A percentile compares a stretch with the other conserved stretches of the same genome.
phyloP scores from a whole-genome alignment of 2,113 vertebrate species.

The Platichthys flesus region DNA sequence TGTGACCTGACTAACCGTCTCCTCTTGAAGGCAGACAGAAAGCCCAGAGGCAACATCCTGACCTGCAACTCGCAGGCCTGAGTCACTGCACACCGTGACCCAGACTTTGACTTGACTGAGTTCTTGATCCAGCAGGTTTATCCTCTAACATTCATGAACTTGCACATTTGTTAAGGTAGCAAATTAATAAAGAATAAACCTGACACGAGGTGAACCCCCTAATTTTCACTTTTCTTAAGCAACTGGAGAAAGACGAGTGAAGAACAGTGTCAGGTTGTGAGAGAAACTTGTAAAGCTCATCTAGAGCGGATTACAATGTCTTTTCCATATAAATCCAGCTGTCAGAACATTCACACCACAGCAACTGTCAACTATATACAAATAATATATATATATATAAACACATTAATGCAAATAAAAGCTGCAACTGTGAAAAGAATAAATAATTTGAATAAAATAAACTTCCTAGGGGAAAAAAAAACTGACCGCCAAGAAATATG shows the following conservation, averaged over 20 bases:
- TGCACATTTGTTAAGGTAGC: slow-evolving; percentile 13
- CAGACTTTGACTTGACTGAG: slow-evolving; percentile 43
- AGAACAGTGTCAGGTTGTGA: background rate
- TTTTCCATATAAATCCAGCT: no score
- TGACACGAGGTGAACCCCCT: background rate
- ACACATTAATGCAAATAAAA: no score
- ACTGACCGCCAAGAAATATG: no score
- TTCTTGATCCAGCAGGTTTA: slow-evolving; percentile 31
- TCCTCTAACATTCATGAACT: background rate
- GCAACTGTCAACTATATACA: no score
- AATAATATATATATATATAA: no score
- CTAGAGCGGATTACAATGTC: no score
- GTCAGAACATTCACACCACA: no score
- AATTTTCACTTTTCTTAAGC: background rate
- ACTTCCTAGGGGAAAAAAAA: no score
- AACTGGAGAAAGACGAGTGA: background rate
- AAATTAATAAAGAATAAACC: slow-evolving; percentile 10
- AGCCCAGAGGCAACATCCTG: slow-evolving; percentile 48
- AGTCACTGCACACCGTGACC: slow-evolving; percentile 29
- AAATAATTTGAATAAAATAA: no score
- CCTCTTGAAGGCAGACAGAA: slow-evolving; percentile 50
- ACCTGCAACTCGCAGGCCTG: slow-evolving; percentile 46
- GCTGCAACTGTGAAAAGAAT: no score
- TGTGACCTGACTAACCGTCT: slow-evolving; percentile 64
- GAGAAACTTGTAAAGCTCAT: no score